A percentile compares a stretch with the other conserved stretches of the same genome.
Conservation (phyloP, 2,113 vertebrate species). For the Etheostoma spectabile region DNA sequence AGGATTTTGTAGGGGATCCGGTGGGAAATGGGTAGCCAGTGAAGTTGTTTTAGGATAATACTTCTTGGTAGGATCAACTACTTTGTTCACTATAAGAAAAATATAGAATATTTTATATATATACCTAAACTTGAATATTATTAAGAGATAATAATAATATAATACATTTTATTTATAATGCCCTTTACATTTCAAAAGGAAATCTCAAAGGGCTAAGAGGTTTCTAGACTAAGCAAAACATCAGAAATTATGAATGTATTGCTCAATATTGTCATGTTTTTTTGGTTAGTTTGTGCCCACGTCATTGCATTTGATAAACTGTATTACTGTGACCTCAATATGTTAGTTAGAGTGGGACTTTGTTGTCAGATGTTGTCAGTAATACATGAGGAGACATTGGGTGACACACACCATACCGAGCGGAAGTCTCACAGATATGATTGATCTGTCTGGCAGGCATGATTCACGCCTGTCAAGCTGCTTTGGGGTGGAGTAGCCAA, state of each 20-base stretch:
- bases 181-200: too few species aligned
- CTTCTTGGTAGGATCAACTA: not conserved
- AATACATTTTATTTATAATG: too few species aligned
- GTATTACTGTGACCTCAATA: not conserved
- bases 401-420: constrained; percentile 43
- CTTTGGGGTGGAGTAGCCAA: constrained; percentile 61
- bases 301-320: not conserved
- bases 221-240: not conserved
- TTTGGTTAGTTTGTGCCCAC: not conserved
- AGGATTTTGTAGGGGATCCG: too few species aligned
- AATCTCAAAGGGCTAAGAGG: too few species aligned
- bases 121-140: not conserved
- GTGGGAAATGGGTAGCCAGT: too few species aligned
- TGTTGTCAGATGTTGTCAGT: constrained; percentile 16
- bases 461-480: constrained; percentile 70
- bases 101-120: not conserved
- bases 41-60: not conserved
- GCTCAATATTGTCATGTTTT: not conserved
- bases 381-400: constrained; percentile 4
- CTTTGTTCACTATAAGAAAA: not conserved
- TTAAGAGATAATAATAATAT: too few species aligned
- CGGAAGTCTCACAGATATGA: constrained; percentile 39
- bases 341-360: constrained; percentile 7
- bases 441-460: constrained; percentile 61
- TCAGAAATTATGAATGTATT: not conserved